Percentiles rank a stretch among this genome's conserved stretches.
Conservation (phyloP, 2,797 vertebrate species). For the Periparus ater region DNA sequence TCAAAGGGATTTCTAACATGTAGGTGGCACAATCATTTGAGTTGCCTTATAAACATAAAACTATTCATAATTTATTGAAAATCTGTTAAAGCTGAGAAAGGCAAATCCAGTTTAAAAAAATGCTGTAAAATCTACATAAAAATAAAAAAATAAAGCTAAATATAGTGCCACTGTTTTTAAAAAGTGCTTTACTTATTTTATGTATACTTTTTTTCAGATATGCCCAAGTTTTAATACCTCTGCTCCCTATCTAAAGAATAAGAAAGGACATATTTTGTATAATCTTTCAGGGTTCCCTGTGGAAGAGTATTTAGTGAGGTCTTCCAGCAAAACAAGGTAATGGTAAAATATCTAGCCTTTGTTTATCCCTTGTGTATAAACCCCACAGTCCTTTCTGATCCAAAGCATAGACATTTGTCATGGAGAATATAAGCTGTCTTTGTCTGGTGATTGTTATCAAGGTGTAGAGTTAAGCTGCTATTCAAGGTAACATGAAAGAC, state of each 20-base stretch:
- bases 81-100: not conserved
- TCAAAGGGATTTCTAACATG: not conserved
- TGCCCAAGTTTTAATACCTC: conserved; percentile 43
- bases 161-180: not conserved
- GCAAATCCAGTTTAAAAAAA: not conserved
- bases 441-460: not conserved
- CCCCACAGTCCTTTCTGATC: not conserved
- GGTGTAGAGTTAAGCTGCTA: accelerated
- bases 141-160: not conserved
- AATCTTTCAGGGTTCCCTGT: conserved; percentile 68
- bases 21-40: not conserved
- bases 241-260: conserved; percentile 55
- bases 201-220: conserved; percentile 35
- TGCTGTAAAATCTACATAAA: not conserved
- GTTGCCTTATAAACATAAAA: not conserved
- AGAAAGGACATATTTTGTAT: conserved; percentile 62
- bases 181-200: not conserved
- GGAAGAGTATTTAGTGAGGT: conserved; percentile 70
- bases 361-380: not conserved
- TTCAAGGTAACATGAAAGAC: not conserved
- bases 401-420: not conserved
- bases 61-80: not conserved
- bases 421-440: not conserved
- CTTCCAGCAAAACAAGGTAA: conserved; percentile 67
- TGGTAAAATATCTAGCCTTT: not conserved